Evolutionary conservation across 2,113 vertebrate genomes (phyloP).

Genomic region (Perca schrenkii): DNA sequence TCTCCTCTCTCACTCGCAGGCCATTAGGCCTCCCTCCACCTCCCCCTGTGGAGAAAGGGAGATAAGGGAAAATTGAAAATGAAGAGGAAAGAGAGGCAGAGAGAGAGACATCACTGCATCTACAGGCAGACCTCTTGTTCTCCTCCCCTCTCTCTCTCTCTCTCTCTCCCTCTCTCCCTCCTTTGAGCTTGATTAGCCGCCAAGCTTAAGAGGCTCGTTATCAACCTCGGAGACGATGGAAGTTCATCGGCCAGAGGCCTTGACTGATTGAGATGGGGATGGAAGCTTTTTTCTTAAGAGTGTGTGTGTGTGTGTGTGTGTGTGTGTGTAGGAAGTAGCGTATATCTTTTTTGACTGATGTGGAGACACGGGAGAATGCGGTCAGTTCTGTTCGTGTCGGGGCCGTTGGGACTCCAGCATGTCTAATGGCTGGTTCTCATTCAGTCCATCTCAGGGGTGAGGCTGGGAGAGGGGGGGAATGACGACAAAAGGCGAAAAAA

Average conservation of each 20-base stretch:
- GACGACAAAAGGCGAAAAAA: too few species aligned
- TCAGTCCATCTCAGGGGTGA: background rate
- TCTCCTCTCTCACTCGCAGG: background rate
- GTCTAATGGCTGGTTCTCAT: constrained; percentile 61
- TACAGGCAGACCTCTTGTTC: constrained; percentile 65
- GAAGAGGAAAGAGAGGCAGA: constrained; percentile 63
- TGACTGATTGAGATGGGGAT: constrained; percentile 70
- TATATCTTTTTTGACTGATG: constrained; percentile 77
- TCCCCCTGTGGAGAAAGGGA: constrained; percentile 73
- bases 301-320: constrained; percentile 40
- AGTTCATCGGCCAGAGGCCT: constrained; percentile 69
- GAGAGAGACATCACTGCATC: constrained; percentile 59
- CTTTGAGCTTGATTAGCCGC: constrained; percentile 80
- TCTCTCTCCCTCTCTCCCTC: constrained; percentile 38
- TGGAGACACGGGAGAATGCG: constrained; percentile 71
- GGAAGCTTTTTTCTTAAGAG: constrained; percentile 29
- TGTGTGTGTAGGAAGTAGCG: constrained; percentile 65
- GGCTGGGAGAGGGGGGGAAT: too few species aligned
- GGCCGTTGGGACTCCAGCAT: constrained; percentile 68
- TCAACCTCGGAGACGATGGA: constrained; percentile 78
- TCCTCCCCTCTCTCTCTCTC: constrained; percentile 50
- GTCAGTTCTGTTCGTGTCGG: constrained; percentile 62
- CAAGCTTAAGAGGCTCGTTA: constrained; percentile 78
- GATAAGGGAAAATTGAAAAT: constrained; percentile 82
- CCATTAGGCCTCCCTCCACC: constrained; percentile 78